Evolutionary conservation across 2,888 invertebrate genomes (phyloP).

Genomic region (Lymantria monacha): DNA sequence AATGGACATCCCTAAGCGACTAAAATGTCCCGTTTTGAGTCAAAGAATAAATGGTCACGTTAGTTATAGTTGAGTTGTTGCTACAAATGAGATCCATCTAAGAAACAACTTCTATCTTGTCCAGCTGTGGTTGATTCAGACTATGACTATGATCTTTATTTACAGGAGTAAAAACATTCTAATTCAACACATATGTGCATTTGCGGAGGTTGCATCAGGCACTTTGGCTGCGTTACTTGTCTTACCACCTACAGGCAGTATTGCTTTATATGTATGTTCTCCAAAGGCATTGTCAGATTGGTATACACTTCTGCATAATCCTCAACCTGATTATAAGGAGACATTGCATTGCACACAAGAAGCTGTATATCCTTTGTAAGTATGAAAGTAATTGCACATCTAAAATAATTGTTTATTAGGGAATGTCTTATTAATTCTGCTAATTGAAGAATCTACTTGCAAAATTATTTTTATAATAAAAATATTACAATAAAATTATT

Average conservation of each 20-base stretch:
- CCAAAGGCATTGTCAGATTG: conserved; percentile 94
- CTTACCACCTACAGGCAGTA: conserved; percentile 90
- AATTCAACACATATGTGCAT: conserved; percentile 90
- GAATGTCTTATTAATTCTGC: background rate
- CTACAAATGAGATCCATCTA: no score
- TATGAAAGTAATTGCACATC: no score
- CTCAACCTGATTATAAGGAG: conserved; percentile 94
- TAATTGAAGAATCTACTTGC: background rate
- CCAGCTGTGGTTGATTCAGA: no score
- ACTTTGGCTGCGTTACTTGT: conserved; percentile 89
- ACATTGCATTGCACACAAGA: conserved; percentile 97
- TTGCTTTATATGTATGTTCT: conserved; percentile 89
- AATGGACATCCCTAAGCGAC: no score
- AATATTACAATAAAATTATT: no score
- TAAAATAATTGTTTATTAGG: background rate
- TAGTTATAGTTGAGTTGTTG: no score
- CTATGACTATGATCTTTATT: background rate
- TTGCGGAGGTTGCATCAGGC: conserved; percentile 90
- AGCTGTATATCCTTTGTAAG: conserved; percentile 98
- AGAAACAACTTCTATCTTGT: no score
- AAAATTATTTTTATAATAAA: no score
- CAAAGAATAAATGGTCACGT: no score
- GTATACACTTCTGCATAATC: conserved; percentile 98
- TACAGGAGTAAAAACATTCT: conserved; percentile 89
- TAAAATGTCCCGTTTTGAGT: no score